Percentiles rank a stretch among this genome's conserved stretches.
These are phyloP conservation scores for Embidobia sp. DNA, from an alignment of 2,888 invertebrate genomes.

Conservation along the genomic window DNA sequence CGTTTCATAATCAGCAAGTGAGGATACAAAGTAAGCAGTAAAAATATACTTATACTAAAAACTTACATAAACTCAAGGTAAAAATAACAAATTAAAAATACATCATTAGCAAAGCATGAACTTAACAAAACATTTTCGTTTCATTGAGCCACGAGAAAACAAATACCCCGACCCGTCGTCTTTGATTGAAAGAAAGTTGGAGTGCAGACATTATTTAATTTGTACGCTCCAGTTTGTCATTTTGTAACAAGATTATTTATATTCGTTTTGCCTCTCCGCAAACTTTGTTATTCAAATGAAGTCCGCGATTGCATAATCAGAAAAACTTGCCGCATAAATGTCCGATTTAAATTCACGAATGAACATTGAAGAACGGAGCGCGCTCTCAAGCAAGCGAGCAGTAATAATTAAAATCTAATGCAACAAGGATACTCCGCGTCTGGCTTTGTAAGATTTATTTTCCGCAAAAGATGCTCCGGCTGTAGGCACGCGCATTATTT, in stretches of 20 bases:
- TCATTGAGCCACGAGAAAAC: no score
- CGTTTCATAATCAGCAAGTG: no score
- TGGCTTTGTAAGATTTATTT: background rate
- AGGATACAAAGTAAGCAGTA: no score
- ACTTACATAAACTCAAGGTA: no score
- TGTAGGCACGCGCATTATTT: constrained; percentile 25
- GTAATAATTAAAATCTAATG: constrained; percentile 15
- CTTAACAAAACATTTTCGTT: no score
- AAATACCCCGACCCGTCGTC: background rate
- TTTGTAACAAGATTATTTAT: constrained; percentile 5
- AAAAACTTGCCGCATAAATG: constrained; percentile 27
- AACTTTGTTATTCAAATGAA: constrained; percentile 26
- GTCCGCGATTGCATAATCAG: constrained; percentile 14
- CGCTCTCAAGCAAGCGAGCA: background rate
- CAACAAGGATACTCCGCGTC: background rate
- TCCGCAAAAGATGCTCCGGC: background rate
- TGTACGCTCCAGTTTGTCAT: constrained; percentile 14
- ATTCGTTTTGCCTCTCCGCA: background rate
- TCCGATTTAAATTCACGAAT: constrained; percentile 14
- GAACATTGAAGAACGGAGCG: background rate
- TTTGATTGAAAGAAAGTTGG: background rate
- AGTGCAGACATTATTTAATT: constrained; percentile 9
- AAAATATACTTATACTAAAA: no score
- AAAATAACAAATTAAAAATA: no score
- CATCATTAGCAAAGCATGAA: no score